Conservation (phyloP, 1,140 invertebrate species). For the Leptopilina boulardi region DNA sequence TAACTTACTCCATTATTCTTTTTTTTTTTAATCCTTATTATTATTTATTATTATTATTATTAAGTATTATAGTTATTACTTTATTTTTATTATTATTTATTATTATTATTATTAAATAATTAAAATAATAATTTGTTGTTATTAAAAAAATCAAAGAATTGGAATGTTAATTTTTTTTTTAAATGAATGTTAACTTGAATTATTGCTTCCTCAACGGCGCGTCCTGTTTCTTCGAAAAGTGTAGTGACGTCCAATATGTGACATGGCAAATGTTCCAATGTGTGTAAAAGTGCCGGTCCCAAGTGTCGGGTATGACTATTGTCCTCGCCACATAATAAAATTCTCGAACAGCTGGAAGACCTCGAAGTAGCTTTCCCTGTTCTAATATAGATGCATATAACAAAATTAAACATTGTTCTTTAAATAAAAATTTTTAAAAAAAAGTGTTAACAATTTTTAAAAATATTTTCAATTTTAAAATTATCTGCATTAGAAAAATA, state of each 20-base stretch:
- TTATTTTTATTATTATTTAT: no score
- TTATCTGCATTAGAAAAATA: no score
- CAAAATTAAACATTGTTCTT: constrained; percentile 26
- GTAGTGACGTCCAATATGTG: constrained; percentile 70
- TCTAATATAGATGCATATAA: constrained; percentile 44
- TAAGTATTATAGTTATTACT: no score
- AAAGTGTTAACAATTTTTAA: no score
- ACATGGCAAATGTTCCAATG: constrained; percentile 70
- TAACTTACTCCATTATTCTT: no score
- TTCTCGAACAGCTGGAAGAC: constrained; percentile 66
- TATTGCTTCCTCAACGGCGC: constrained; percentile 80
- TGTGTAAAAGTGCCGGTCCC: constrained; percentile 71
- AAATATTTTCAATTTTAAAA: no score
- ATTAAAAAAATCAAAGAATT: no score
- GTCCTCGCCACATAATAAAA: constrained; percentile 69
- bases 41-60: no score
- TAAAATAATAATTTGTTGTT: no score
- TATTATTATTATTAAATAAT: no score
- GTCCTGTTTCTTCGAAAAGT: constrained; percentile 75
- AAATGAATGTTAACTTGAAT: constrained; percentile 76
- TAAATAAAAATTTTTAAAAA: constrained; percentile 18
- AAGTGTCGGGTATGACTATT: constrained; percentile 74
- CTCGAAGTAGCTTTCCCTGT: constrained; percentile 56
- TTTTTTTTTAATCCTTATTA: no score
- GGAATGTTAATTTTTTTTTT: constrained; percentile 29